These are phyloP conservation scores for Sarcophaga bullata DNA, from an alignment of 1,140 invertebrate species.

Conservation along the genomic window DNA sequence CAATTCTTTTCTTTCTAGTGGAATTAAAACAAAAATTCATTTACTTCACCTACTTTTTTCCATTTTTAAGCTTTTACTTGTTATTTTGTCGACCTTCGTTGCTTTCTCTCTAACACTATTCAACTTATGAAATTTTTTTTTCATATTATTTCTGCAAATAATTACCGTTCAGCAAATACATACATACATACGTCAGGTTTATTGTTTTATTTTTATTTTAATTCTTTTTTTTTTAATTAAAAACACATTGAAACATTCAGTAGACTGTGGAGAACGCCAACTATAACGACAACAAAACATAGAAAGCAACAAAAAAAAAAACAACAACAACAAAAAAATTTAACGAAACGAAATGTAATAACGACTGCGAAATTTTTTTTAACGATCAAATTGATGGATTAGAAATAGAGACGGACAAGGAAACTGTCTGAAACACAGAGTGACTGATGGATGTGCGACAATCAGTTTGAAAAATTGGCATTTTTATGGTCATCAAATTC, in stretches of 20 bases:
- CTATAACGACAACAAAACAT: not conserved
- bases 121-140: no score
- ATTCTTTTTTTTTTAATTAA: no score
- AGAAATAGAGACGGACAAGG: constrained; percentile 6
- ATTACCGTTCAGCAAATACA: no score
- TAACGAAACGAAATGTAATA: constrained; percentile 13
- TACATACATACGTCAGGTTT: no score
- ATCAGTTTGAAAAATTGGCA: constrained; percentile 12
- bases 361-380: no score
- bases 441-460: not conserved
- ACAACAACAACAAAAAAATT: not conserved
- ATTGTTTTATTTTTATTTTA: no score
- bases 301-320: not conserved
- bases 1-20: not conserved
- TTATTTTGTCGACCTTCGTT: no score
- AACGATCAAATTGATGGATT: constrained; percentile 24
- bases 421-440: not conserved
- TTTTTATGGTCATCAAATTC: constrained; percentile 18
- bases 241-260: no score
- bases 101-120: not conserved
- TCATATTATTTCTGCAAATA: no score
- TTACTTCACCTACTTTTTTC: not conserved
- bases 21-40: not conserved
- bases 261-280: not conserved
- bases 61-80: not conserved